phyloP scores from a whole-genome alignment of 1,140 invertebrate species.

The Lordiphosa mommai region DNA sequence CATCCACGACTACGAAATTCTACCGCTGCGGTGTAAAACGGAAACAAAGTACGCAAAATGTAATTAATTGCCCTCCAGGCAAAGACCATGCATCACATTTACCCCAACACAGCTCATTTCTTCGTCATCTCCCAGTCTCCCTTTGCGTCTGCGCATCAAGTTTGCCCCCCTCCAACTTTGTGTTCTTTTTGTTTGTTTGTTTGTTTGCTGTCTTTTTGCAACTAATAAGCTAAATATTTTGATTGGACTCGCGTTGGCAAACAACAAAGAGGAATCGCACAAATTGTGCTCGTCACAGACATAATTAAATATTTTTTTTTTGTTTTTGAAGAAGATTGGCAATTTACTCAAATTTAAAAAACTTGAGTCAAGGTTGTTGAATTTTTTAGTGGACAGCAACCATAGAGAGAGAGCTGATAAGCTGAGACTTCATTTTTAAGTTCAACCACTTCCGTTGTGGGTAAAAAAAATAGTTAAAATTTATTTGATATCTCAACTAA shows the following conservation, averaged over 20 bases:
- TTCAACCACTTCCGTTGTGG: slow-evolving; percentile 21
- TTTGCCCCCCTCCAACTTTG: slow-evolving; percentile 6
- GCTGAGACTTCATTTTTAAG: slow-evolving; percentile 1
- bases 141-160: not conserved
- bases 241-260: slow-evolving; percentile 41
- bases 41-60: slow-evolving; percentile 76
- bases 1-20: slow-evolving; percentile 47
- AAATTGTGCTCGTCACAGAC: slow-evolving; percentile 34
- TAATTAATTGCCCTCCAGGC: slow-evolving; percentile 58
- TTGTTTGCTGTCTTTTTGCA: slow-evolving; percentile 57
- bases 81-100: slow-evolving; percentile 10
- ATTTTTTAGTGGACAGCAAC: not conserved
- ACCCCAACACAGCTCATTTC: not conserved
- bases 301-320: slow-evolving; percentile 47
- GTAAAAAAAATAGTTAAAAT: slow-evolving; percentile 14
- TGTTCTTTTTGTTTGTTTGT: slow-evolving; percentile 3
- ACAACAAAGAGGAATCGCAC: slow-evolving; percentile 14
- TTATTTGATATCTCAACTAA: slow-evolving; percentile 20
- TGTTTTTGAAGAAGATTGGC: slow-evolving; percentile 49
- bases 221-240: slow-evolving; percentile 75
- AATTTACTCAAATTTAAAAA: slow-evolving; percentile 61
- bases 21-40: slow-evolving; percentile 52
- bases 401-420: slow-evolving; percentile 31
- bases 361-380: slow-evolving; percentile 47
- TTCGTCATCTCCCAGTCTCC: not conserved